A percentile compares a stretch with the other conserved stretches of the same genome.
Evolutionary conservation across 2,888 invertebrate genomes (phyloP).

Genomic region (Pterostichus niger): DNA sequence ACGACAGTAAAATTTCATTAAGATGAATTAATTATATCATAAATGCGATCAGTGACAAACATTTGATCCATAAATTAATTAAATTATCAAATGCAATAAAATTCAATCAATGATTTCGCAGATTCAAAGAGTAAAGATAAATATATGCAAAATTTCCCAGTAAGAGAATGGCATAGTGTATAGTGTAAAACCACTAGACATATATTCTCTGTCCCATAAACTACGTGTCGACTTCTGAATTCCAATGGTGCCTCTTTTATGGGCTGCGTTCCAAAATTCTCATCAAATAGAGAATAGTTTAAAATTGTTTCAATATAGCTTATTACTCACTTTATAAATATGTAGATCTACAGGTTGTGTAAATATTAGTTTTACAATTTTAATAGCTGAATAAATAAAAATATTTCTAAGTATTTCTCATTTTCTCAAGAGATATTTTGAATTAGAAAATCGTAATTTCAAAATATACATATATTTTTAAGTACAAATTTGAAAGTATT

Average conservation of each 20-base stretch:
- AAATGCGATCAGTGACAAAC: slow-evolving; percentile 45
- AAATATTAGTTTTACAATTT: no score
- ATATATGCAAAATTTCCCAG: slow-evolving; percentile 7
- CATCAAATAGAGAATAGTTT: not conserved
- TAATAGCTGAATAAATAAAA: no score
- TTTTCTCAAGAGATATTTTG: no score
- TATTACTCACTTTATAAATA: not conserved
- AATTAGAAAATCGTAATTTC: no score
- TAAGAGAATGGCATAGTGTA: not conserved
- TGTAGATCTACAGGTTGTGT: no score
- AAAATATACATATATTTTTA: no score
- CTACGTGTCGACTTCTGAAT: slow-evolving; percentile 26
- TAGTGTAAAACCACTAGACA: slow-evolving; percentile 4
- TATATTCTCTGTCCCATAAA: slow-evolving; percentile 26
- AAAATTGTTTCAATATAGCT: not conserved
- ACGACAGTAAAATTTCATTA: slow-evolving; percentile 43
- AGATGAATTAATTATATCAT: slow-evolving; percentile 45
- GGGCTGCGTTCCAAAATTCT: slow-evolving; percentile 6
- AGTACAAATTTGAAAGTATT: no score
- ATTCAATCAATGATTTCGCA: slow-evolving; percentile 7
- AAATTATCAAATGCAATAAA: not conserved
- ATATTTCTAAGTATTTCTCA: no score
- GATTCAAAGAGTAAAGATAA: not conserved
- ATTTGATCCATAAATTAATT: slow-evolving; percentile 34
- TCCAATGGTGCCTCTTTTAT: slow-evolving; percentile 8